A percentile compares a stretch with the other conserved stretches of the same genome.
Evolutionary conservation across 2,113 vertebrate species (phyloP).

Genomic region (Oryzias javanicus): DNA sequence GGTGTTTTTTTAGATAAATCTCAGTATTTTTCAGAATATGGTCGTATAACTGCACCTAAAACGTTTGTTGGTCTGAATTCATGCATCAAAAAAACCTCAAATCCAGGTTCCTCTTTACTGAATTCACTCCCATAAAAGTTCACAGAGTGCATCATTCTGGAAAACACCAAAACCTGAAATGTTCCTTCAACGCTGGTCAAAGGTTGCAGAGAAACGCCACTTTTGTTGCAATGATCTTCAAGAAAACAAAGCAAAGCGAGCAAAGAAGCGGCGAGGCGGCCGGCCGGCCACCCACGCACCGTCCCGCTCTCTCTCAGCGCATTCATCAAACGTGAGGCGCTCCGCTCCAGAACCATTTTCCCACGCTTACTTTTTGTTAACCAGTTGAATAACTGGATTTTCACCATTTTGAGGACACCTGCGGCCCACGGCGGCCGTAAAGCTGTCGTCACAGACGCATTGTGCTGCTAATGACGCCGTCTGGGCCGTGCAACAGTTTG

Average conservation of each 20-base stretch:
- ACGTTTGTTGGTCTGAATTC: no score
- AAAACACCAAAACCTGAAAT: no score
- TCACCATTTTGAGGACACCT: background rate
- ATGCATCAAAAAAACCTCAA: background rate
- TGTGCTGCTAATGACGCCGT: no score
- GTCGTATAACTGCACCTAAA: no score
- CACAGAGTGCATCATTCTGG: background rate
- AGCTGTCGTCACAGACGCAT: background rate
- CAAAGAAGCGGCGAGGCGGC: constrained; percentile 6
- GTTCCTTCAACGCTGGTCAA: constrained; percentile 19
- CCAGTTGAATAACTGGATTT: constrained; percentile 3
- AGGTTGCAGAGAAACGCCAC: constrained; percentile 20
- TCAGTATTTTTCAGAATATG: no score
- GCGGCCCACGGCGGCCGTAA: background rate
- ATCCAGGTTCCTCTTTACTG: background rate
- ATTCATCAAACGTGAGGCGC: background rate
- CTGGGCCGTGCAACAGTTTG: no score
- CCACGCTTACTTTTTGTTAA: background rate
- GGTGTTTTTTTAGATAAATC: no score
- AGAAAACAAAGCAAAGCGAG: constrained; percentile 38
- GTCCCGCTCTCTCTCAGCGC: background rate
- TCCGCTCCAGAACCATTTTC: background rate
- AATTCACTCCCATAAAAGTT: no score
- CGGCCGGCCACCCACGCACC: background rate
- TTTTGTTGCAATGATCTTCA: constrained; percentile 50